Evolutionary conservation across 1,140 invertebrate species (phyloP), one percentile per base, ranked within the genome.

Genomic region (Drosophila nikananu): DNA sequence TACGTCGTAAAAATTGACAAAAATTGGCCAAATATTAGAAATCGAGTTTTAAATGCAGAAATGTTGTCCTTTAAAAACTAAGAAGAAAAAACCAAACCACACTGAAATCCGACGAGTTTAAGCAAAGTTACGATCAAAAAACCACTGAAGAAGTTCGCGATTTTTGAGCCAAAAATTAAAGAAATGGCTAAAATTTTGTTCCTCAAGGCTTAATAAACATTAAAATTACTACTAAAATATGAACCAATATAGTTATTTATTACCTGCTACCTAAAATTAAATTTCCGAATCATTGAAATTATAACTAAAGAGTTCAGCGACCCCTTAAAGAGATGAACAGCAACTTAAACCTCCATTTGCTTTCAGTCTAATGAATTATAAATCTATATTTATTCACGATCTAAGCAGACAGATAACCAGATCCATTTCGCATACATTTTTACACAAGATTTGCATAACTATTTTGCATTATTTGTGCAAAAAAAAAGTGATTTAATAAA

Each of bases 391-490:
- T 59, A 19, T 32, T 37, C 59, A 30, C 25, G 21, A 60, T 52
- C n/a, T 25, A 3, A 27, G 13, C 46, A 5, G 2, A 21, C 0
- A 67, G 19, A 39, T 66, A 42, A 27, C 37, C 49, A 66, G 37
- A 41, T 46, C 42, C 63, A 66, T 55, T 54, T 77, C 30, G 27
- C 46, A 44, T 61, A 61, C 41, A 49, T 42, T 37, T 32, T 15
- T 12, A 54, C 19, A 25, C 17, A 15, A 9, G 19, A 81, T 81
- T 81, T 74, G 77, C 78, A 80, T 74, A 80, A 57, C 35, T 74
- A 54, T 41, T 77, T 77, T 68, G 60, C 42, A 66, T 58, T 76
- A 17, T 32, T 42, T 37, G 27, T 80, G 65, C 66, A 70, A 68
- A 68, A 61, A 41, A 64, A 68, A n/a, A n/a, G 60, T 55, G 30